Percentiles rank a stretch among this genome's conserved stretches.
Evolutionary conservation across 2,888 invertebrate species (phyloP).

Genomic region (Tiliacea aurago): DNA sequence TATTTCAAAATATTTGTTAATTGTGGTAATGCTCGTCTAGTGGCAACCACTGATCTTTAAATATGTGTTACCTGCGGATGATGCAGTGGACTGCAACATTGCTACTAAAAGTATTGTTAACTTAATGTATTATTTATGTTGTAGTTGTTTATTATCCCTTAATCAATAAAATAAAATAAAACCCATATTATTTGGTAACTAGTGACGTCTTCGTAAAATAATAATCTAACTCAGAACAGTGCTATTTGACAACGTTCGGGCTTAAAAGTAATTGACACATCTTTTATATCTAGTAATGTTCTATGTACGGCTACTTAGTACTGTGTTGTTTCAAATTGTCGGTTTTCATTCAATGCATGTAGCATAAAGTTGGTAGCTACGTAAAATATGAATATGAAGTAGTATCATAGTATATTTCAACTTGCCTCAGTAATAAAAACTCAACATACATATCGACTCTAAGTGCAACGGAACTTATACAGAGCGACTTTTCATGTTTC

Average conservation of each 20-base stretch:
- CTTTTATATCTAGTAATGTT: too few relatives aligned
- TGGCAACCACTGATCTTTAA: too few relatives aligned
- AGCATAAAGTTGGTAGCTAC: neutral
- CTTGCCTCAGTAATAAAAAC: constrained; percentile 34
- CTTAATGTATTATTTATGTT: too few relatives aligned
- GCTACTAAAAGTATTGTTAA: too few relatives aligned
- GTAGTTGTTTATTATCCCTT: too few relatives aligned
- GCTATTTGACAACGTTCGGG: neutral
- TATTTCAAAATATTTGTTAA: too few relatives aligned
- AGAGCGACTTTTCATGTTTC: constrained; percentile 59
- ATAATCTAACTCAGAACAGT: neutral
- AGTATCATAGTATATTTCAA: constrained; percentile 11
- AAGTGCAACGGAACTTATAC: constrained; percentile 53
- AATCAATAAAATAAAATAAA: too few relatives aligned
- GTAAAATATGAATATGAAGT: neutral
- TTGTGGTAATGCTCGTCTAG: too few relatives aligned
- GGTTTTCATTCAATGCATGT: constrained; percentile 3
- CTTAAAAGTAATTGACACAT: neutral
- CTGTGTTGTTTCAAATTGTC: neutral
- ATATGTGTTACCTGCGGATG: too few relatives aligned
- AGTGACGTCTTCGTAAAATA: neutral
- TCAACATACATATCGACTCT: constrained; percentile 24
- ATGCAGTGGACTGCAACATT: too few relatives aligned
- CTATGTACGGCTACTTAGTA: neutral
- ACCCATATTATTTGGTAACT: neutral